These are phyloP conservation scores for Trichomalopsis sarcophagae DNA, from an alignment of 1,140 invertebrate species.

Conservation along the genomic window DNA sequence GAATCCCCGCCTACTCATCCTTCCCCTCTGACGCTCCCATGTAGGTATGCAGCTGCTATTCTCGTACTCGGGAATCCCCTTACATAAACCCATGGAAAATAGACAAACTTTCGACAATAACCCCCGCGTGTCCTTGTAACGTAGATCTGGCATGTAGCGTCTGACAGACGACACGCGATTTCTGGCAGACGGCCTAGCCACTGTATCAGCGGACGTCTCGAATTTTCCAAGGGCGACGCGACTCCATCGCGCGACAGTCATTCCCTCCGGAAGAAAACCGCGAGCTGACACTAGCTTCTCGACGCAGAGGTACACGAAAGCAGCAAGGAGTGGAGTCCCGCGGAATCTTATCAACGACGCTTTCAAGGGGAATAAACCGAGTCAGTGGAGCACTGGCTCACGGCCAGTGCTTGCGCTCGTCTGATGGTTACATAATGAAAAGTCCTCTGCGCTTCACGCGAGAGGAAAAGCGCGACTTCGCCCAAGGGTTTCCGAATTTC, in stretches of 20 bases:
- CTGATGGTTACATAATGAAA: background rate
- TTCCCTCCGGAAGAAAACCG: background rate
- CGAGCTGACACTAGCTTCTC: background rate
- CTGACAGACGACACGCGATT: background rate
- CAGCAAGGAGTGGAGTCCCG: background rate
- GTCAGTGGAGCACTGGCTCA: constrained; percentile 58
- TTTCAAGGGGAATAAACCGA: constrained; percentile 44
- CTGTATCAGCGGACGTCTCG: background rate
- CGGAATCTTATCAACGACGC: background rate
- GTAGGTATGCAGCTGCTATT: too few relatives aligned
- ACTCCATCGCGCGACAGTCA: background rate
- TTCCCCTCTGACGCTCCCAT: background rate
- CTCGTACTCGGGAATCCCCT: too few relatives aligned
- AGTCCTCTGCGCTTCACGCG: background rate
- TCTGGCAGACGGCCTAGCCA: background rate
- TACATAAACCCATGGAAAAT: background rate
- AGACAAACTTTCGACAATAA: background rate
- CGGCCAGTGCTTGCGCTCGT: constrained; percentile 47
- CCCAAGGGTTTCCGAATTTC: background rate
- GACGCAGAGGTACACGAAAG: too few relatives aligned
- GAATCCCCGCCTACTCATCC: background rate
- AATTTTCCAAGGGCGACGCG: constrained; percentile 27
- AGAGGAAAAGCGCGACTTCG: background rate
- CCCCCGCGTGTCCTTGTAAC: background rate
- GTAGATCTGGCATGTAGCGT: background rate